These are phyloP conservation scores for Prunella strophiata DNA, from an alignment of 2,797 vertebrate genomes.

Conservation along the genomic window DNA sequence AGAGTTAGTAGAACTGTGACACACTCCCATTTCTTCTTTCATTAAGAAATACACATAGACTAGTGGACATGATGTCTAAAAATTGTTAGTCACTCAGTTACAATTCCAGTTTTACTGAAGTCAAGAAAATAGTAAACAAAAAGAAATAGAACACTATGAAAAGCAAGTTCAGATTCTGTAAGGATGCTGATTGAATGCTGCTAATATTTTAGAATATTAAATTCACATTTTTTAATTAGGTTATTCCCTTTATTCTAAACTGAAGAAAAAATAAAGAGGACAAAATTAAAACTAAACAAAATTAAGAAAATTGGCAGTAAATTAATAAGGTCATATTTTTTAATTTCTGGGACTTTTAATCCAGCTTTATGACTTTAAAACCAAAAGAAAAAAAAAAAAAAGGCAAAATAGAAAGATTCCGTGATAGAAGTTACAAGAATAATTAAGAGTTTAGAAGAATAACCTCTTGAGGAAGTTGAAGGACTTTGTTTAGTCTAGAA, in stretches of 20 bases:
- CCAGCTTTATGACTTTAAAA: neutral
- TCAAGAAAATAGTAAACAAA: neutral
- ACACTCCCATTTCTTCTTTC: neutral
- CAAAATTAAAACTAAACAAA: neutral
- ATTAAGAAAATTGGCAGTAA: neutral
- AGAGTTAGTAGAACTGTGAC: neutral
- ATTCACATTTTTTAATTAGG: neutral
- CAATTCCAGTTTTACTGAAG: neutral
- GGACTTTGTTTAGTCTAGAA: slow-evolving; percentile 34
- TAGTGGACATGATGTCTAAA: neutral
- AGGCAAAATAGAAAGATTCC: neutral
- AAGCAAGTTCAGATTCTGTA: neutral
- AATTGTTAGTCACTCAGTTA: neutral
- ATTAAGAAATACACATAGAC: neutral
- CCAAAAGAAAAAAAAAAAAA: too few species aligned
- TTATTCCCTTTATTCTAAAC: neutral
- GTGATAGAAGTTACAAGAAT: neutral
- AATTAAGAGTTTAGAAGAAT: neutral
- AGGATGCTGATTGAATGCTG: neutral
- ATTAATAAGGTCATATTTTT: neutral
- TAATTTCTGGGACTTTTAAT: neutral
- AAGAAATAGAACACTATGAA: neutral
- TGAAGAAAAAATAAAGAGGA: neutral
- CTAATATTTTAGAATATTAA: neutral
- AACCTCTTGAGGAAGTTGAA: neutral